phyloP scores from a whole-genome alignment of 2,797 vertebrate genomes.

The Cynodonichthys magdalenae region DNA sequence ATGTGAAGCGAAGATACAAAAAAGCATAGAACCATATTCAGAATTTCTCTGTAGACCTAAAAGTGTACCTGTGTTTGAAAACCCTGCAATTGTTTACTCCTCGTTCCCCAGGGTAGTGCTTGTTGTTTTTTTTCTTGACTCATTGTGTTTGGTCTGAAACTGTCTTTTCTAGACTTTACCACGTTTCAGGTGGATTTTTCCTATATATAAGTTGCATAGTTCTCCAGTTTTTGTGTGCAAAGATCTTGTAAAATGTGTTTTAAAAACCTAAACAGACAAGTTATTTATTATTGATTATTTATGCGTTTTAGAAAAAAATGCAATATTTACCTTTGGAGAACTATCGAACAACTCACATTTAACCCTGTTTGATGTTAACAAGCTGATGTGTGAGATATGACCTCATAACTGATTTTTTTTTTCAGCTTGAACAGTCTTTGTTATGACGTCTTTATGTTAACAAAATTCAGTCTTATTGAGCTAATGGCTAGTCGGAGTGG shows the following conservation, averaged over 20 bases:
- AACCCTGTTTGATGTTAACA: too few relatives aligned
- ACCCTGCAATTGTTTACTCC: slow-evolving; percentile 62
- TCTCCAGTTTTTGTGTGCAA: slow-evolving; percentile 13
- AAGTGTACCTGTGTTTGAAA: slow-evolving; percentile 58
- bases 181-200: slow-evolving; percentile 38
- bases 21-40: slow-evolving; percentile 52
- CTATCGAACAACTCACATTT: too few relatives aligned
- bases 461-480: too few relatives aligned
- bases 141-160: slow-evolving; percentile 60
- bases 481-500: too few relatives aligned
- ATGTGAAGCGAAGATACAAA: slow-evolving; percentile 48
- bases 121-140: slow-evolving; percentile 51
- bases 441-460: too few relatives aligned
- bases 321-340: too few relatives aligned
- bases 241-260: slow-evolving; percentile 34
- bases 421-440: too few relatives aligned
- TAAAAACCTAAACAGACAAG: slow-evolving; percentile 39
- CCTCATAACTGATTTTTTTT: too few relatives aligned
- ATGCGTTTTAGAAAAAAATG: too few relatives aligned
- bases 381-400: too few relatives aligned
- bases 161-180: slow-evolving; percentile 48
- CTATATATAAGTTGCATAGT: slow-evolving; percentile 35
- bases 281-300: slow-evolving; percentile 35
- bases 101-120: slow-evolving; percentile 47
- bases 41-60: slow-evolving; percentile 45